phyloP scores from a whole-genome alignment of 2,797 vertebrate species.

The Pachyuromys duprasi region DNA sequence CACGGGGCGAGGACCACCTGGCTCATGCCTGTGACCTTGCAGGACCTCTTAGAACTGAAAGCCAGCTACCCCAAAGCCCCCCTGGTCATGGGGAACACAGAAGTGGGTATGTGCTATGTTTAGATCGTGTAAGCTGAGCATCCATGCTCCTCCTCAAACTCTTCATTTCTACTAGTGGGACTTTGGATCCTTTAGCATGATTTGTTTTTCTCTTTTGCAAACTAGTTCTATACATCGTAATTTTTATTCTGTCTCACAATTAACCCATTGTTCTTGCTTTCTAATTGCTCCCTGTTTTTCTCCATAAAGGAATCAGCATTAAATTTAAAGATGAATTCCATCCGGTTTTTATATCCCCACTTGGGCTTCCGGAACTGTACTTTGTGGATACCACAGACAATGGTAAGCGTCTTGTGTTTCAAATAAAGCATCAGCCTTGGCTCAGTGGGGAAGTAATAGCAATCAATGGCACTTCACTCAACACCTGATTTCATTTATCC shows the following conservation, averaged over 20 bases:
- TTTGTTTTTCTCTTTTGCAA: conserved; percentile 19
- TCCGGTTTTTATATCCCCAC: conserved; percentile 91
- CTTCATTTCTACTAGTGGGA: neutral
- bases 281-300: conserved; percentile 55
- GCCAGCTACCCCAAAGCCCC: conserved; percentile 89
- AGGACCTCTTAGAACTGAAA: conserved; percentile 92
- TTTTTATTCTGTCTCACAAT: neutral
- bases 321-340: conserved; percentile 91
- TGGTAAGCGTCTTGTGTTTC: conserved; percentile 79
- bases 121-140: neutral
- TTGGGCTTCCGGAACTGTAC: conserved; percentile 89
- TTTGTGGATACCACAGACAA: conserved; percentile 76
- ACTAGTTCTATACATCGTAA: neutral
- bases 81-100: conserved; percentile 94
- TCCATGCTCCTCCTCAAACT: neutral
- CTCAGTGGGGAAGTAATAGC: neutral
- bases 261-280: neutral
- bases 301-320: conserved; percentile 86
- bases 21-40: conserved; percentile 90
- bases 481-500: neutral
- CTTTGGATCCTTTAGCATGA: neutral
- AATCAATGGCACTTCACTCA: neutral
- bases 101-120: conserved; percentile 87
- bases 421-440: neutral
- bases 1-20: conserved; percentile 90